Base-by-base conservation (phyloP, 2,888 invertebrate genomes). In the Orthonychiurus folsomi region DNA sequence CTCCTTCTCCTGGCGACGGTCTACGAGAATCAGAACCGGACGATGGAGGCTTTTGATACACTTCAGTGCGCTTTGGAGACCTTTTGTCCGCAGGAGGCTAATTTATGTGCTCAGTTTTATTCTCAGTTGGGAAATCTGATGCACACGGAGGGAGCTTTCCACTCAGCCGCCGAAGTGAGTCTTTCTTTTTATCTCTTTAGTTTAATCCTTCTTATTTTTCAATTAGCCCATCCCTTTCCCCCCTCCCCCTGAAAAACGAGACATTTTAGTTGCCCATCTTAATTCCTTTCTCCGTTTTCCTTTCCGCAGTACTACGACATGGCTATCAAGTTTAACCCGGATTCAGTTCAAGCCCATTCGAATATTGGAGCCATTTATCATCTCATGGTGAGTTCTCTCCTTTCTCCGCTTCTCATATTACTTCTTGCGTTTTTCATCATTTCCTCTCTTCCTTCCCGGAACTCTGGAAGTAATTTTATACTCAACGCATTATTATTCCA, bases 291-390 rank as follows among this genome's bases (percentile, higher is more conserved):
- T n/a, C n/a, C 25, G n/a, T 56, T 58, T 24, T 59, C 18, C 55
- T 61, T 60, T 25, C 23, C 18, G 1, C 63, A 70, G 70, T 70
- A 70, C 58, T 70, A 70, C 60, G 66, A 64, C 37, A 59, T 67
- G 66, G 70, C 68, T 50, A 67, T 70, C 61, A 62, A 68, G 47
- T 65, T 68, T 61, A 67, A 70, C 50, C 67, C 67, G 47, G 61
- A 61, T 53, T 68, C 67, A n/a, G 63, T 70, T 23, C 67, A 70
- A 59, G 70, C 70, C 1, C 70, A 70, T 50, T 65, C 68, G 18
- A 70, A 70, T 61, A 65, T 70, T 58, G 70, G 70, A 60, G 70
- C 70, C 15, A 70, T 70, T 59, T 68, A 70, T 68, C 70, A 70
- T 64, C 64, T 70, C 21, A 67, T 70, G 70, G 70, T 70, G 58